phyloP scores from a whole-genome alignment of 2,113 vertebrate species.

The Antechinus flavipes region DNA sequence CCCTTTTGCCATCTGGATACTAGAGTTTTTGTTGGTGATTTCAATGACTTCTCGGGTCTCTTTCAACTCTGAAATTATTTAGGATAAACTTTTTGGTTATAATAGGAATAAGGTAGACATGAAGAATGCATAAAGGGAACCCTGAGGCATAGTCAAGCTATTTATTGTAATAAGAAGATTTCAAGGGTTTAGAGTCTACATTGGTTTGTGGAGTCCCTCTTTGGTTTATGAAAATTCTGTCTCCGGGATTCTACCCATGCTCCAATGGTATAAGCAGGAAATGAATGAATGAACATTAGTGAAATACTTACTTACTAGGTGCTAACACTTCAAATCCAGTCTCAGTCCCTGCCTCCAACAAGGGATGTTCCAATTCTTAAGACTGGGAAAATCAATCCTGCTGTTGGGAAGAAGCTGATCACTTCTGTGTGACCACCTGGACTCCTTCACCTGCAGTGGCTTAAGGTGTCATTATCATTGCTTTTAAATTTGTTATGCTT shows the following conservation, averaged over 20 bases:
- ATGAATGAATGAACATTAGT: not conserved
- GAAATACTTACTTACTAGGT: not conserved
- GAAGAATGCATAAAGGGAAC: not conserved
- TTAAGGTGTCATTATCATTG: constrained; percentile 61
- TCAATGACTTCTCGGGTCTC: not conserved
- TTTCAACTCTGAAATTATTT: not conserved
- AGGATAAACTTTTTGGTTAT: not conserved
- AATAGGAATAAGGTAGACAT: not conserved
- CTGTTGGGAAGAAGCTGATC: constrained; percentile 42
- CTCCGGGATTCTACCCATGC: not conserved
- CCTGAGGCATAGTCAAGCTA: not conserved
- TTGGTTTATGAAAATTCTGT: not conserved
- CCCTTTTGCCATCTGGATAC: not conserved
- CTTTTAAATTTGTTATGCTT: constrained; percentile 55
- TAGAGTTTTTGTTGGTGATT: not conserved
- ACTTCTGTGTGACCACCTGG: constrained; percentile 13
- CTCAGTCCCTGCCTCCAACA: not conserved
- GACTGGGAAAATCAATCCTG: constrained; percentile 46
- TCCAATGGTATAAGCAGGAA: not conserved
- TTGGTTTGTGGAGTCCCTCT: too few species aligned
- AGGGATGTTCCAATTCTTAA: not conserved
- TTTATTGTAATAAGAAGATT: not conserved
- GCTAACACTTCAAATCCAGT: not conserved
- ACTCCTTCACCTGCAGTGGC: constrained; percentile 42
- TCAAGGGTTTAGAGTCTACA: not conserved